Evolutionary conservation across 2,797 vertebrate genomes (phyloP).

Genomic region (Tokudaia tokunoshimensis): DNA sequence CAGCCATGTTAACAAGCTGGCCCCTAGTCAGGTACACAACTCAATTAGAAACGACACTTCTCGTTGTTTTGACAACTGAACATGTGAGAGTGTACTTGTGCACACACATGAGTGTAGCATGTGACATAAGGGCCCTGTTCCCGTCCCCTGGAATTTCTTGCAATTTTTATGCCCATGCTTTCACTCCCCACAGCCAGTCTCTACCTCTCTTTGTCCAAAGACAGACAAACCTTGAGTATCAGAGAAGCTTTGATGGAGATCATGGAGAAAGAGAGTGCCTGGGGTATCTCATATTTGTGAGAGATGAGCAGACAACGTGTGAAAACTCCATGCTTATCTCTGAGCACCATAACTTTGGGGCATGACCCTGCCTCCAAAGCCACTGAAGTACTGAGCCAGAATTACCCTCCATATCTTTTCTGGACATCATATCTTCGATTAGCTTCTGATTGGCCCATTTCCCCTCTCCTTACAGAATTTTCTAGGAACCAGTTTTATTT

Average conservation of each 20-base stretch:
- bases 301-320: background rate
- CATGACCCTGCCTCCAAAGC: background rate
- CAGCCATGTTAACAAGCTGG: background rate
- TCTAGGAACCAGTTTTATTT: background rate
- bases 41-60: slow-evolving; percentile 8
- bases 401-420: background rate
- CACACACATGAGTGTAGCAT: background rate
- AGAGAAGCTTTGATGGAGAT: background rate
- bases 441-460: background rate
- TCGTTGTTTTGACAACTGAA: slow-evolving; percentile 35
- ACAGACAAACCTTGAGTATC: background rate
- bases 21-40: background rate
- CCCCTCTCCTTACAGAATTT: background rate
- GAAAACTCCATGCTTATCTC: background rate
- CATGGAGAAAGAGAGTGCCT: background rate
- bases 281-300: background rate
- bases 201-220: background rate
- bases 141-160: background rate
- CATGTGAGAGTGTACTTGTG: background rate
- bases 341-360: background rate
- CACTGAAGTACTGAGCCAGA: background rate
- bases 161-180: background rate
- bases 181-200: background rate
- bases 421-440: background rate
- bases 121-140: background rate